phyloP scores from a whole-genome alignment of 2,888 invertebrate species.

The Frankliniella intonsa region DNA sequence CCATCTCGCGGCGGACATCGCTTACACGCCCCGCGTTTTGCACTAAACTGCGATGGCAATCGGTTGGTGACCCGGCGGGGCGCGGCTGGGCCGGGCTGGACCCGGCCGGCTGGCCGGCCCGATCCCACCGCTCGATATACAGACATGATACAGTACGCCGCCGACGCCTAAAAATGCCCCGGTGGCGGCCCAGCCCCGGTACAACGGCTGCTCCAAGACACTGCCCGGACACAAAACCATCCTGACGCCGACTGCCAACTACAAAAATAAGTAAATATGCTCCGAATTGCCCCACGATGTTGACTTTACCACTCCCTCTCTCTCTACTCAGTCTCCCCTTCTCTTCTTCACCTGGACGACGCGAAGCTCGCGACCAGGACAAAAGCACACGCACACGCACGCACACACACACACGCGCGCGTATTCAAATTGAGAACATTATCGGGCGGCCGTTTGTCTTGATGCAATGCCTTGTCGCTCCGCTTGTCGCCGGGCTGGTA shows the following conservation, averaged over 20 bases:
- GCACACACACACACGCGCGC: neutral
- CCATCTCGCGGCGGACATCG: no score
- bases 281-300: no score
- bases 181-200: neutral
- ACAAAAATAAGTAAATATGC: no score
- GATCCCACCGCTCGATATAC: neutral
- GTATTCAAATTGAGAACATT: conserved; percentile 20
- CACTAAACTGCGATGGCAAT: conserved; percentile 5
- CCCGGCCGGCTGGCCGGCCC: neutral
- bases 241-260: no score
- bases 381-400: neutral
- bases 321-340: neutral
- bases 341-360: neutral
- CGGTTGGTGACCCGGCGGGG: conserved; percentile 4
- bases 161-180: no score
- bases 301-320: neutral
- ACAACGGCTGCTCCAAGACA: neutral
- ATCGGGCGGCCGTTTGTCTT: conserved; percentile 14
- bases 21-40: neutral
- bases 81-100: neutral
- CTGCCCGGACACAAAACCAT: no score
- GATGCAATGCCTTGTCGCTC: neutral
- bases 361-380: no score
- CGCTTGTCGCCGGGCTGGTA: neutral
- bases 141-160: no score